A percentile compares a stretch with the other conserved stretches of the same genome.
phyloP scores from a whole-genome alignment of 2,797 vertebrate genomes.

The Argyrosomus regius region DNA sequence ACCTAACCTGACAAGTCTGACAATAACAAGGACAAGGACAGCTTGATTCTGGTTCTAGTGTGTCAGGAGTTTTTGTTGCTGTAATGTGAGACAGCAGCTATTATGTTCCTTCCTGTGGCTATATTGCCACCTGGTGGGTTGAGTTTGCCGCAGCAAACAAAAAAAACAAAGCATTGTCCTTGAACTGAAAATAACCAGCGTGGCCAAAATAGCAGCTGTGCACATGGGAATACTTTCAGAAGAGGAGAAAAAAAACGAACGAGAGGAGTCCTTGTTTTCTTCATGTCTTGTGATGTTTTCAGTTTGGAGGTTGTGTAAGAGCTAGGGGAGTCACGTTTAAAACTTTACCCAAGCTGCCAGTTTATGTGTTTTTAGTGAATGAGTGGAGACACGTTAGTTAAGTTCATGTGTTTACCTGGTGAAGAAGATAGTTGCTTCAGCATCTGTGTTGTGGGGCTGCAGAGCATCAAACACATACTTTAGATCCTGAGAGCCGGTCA shows the following conservation, averaged over 20 bases:
- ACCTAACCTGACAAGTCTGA: slow-evolving; percentile 7
- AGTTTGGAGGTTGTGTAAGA: not conserved
- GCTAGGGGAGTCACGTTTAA: not conserved
- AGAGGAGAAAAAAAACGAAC: too few relatives aligned
- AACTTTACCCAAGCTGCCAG: not conserved
- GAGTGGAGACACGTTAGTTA: not conserved
- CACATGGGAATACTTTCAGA: not conserved
- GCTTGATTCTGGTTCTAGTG: not conserved
- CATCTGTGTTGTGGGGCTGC: slow-evolving; percentile 95
- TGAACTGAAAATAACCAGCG: not conserved
- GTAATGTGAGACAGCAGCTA: not conserved
- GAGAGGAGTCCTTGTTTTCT: not conserved
- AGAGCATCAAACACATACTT: slow-evolving; percentile 97
- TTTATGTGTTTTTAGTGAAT: not conserved
- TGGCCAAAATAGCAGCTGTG: slow-evolving; percentile 4
- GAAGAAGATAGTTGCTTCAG: slow-evolving; percentile 98
- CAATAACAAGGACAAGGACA: not conserved
- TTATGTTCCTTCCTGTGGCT: not conserved
- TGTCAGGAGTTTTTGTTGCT: slow-evolving; percentile 3
- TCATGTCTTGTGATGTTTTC: not conserved
- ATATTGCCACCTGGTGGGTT: slow-evolving; percentile 58
- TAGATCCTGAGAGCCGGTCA: slow-evolving; percentile 92
- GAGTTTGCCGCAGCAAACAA: slow-evolving; percentile 3
- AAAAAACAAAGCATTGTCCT: not conserved
- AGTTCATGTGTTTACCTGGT: slow-evolving; percentile 87